phyloP scores from a whole-genome alignment of 2,888 invertebrate genomes.

The Trissolcus brochymenae region DNA sequence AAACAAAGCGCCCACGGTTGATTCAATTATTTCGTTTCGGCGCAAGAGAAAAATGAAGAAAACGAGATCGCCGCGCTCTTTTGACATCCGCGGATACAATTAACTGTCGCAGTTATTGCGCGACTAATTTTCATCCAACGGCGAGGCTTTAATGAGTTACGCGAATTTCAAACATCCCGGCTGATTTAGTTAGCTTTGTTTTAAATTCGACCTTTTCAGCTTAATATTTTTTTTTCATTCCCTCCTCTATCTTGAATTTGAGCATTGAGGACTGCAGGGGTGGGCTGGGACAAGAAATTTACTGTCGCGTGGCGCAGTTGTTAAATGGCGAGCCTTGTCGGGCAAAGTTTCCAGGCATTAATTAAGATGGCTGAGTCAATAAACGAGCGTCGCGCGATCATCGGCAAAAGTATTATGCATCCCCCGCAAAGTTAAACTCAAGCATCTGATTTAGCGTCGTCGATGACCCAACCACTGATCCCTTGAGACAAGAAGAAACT shows the following conservation, averaged over 20 bases:
- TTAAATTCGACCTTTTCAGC: not conserved
- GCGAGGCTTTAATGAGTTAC: slow-evolving; percentile 15
- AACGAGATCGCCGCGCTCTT: slow-evolving; percentile 25
- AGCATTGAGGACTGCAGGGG: not conserved
- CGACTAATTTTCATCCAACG: not conserved
- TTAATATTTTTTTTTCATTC: not conserved
- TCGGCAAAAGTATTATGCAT: slow-evolving; percentile 48
- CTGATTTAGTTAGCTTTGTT: slow-evolving; percentile 9
- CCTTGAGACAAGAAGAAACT: slow-evolving; percentile 41
- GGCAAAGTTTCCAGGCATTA: slow-evolving; percentile 59
- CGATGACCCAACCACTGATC: slow-evolving; percentile 51
- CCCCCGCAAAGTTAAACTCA: slow-evolving; percentile 51
- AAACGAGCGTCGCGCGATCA: slow-evolving; percentile 60
- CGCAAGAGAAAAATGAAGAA: slow-evolving; percentile 25
- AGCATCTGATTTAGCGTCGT: slow-evolving; percentile 57
- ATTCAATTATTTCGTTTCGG: slow-evolving; percentile 50
- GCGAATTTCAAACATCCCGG: slow-evolving; percentile 10
- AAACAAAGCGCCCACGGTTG: slow-evolving; percentile 46
- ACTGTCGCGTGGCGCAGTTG: slow-evolving; percentile 50
- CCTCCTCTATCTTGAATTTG: not conserved
- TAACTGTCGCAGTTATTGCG: slow-evolving; percentile 18
- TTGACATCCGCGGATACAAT: slow-evolving; percentile 39
- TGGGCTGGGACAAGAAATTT: slow-evolving; percentile 36
- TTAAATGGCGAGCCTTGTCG: slow-evolving; percentile 50
- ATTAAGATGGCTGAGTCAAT: slow-evolving; percentile 59